Base-by-base conservation (phyloP, 2,888 invertebrate species). In the Trachelus iudaicus region DNA sequence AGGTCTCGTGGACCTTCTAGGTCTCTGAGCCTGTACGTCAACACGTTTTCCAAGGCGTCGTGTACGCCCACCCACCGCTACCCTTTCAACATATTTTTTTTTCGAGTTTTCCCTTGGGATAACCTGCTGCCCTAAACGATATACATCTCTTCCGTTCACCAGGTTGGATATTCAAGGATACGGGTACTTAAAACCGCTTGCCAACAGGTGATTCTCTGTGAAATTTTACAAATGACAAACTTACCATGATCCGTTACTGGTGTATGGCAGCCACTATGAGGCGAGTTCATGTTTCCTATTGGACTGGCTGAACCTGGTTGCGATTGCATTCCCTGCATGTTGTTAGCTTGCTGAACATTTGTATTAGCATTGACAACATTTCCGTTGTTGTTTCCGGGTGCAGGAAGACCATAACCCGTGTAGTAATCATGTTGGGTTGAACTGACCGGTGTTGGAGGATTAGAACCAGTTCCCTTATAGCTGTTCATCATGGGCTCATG, bases 201-300 rank as follows among this genome's bases (percentile, higher is more conserved):
- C 56, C 23, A 9, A 56, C 56, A 56, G 56, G 56, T 56, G 56
- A 23, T 23, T 56, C 56, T 56, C 1, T 23, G 56, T 71, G 71
- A 31, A 71, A 71, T 33, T 33, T 71, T 9, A 71, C 71, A 31
- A 71, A 30, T 71, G 33, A 31, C 40, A 12, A 13, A 83, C 87
- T 87, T 81, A 91, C 91, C 89, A 78, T 90, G 89, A 79, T 91
- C 90, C 4, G 87, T 79, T 34, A 85, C 85, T 37, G 91, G 87
- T 56, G 88, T 90, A 69, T 90, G 90, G 77, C 88, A 89, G 30
- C 87, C 87, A 77, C 86, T 87, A 40, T 89, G 89, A 3, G 88
- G 85, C 31, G 89, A 88, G 76, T 85, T 87, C 37, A 88, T 83
- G 74, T 86, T 89, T 0, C 83, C 80, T 12, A 83, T 82, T 0